Evolutionary conservation across 1,140 invertebrate species (phyloP).

Genomic region (Marisa cornuarietis): DNA sequence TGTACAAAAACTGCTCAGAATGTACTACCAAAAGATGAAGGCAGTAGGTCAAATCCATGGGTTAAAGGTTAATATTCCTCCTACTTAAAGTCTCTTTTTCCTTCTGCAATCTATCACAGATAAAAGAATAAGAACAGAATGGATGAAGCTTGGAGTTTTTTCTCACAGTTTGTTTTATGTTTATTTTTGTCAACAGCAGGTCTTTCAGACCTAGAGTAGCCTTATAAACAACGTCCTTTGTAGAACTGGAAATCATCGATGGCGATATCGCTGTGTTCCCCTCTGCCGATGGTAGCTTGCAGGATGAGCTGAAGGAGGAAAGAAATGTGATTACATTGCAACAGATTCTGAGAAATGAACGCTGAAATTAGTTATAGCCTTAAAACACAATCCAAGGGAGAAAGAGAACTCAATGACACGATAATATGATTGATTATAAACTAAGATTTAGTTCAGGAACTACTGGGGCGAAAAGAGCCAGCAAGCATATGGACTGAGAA

Average conservation of each 20-base stretch:
- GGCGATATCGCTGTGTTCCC: slow-evolving; percentile 7
- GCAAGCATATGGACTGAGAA: not conserved
- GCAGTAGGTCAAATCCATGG: too few species aligned
- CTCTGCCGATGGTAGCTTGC: slow-evolving; percentile 3
- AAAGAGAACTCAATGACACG: too few species aligned
- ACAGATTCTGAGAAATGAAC: not conserved
- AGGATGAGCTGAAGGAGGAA: slow-evolving; percentile 4
- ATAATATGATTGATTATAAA: not conserved
- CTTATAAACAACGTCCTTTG: slow-evolving; percentile 8
- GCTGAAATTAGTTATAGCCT: too few species aligned
- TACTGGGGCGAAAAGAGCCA: not conserved
- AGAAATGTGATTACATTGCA: not conserved
- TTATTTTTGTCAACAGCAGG: too few species aligned
- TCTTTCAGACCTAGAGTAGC: not conserved
- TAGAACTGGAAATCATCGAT: slow-evolving; percentile 16
- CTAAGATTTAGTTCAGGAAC: not conserved
- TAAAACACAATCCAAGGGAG: not conserved
- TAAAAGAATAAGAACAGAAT: too few species aligned
- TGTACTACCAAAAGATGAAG: too few species aligned
- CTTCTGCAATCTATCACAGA: too few species aligned
- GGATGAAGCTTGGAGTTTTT: too few species aligned
- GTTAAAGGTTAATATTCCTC: too few species aligned
- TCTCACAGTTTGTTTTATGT: too few species aligned
- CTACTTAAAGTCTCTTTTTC: too few species aligned
- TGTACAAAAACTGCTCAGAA: too few species aligned